Evolutionary conservation across 2,888 invertebrate species (phyloP).

Genomic region (Octodonta nipae): DNA sequence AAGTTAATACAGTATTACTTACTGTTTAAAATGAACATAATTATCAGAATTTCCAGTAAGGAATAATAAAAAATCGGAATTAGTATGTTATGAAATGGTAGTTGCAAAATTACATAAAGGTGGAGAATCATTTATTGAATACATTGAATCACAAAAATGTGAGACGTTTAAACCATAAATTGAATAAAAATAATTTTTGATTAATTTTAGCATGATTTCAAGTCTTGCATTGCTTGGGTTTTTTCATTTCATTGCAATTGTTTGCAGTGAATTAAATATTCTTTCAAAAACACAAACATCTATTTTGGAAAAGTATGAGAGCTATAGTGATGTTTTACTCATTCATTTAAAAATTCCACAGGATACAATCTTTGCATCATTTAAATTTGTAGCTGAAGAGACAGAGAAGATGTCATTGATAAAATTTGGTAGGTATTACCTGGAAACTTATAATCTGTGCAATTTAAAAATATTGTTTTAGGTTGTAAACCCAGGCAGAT

Average conservation of each 20-base stretch:
- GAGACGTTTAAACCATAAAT: too few species aligned
- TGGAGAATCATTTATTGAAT: too few species aligned
- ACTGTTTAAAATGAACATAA: background rate
- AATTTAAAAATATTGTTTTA: slow-evolving; percentile 13
- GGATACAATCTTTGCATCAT: slow-evolving; percentile 27
- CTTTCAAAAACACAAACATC: slow-evolving; percentile 21
- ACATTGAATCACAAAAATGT: too few species aligned
- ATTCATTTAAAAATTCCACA: slow-evolving; percentile 30
- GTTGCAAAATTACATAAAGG: too few species aligned
- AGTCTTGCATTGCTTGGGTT: too few species aligned
- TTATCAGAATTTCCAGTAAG: background rate
- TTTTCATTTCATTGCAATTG: too few species aligned
- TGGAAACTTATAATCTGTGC: background rate
- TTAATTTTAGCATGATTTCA: too few species aligned
- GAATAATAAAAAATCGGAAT: background rate
- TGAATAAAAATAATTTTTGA: too few species aligned
- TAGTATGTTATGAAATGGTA: too few species aligned
- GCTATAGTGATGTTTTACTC: slow-evolving; percentile 28
- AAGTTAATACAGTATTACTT: background rate
- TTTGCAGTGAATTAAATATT: too few species aligned
- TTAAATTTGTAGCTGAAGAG: slow-evolving; percentile 30
- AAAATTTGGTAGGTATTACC: background rate
- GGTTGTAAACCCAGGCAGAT: slow-evolving; percentile 39
- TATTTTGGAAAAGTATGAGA: slow-evolving; percentile 25
- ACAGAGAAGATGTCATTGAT: slow-evolving; percentile 14